Evolutionary conservation across 2,113 vertebrate genomes (phyloP).

Genomic region (Sisor rabdophorus): DNA sequence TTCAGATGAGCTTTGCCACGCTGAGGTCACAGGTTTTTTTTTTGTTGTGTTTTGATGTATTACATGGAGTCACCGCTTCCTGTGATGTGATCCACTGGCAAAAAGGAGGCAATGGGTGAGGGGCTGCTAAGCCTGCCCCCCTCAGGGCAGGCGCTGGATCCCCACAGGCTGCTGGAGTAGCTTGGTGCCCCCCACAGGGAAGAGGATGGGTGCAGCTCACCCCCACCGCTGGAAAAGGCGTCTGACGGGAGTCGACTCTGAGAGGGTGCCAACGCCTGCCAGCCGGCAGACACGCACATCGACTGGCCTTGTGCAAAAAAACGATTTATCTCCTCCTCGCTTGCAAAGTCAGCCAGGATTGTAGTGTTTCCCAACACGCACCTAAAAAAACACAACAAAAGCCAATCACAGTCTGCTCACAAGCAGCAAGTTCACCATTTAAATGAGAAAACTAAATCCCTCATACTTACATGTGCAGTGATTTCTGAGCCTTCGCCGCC

Average conservation of each 20-base stretch:
- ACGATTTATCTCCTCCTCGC: conserved; percentile 99
- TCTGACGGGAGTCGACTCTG: conserved; percentile 89
- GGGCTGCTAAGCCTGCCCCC: conserved; percentile 86
- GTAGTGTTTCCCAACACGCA: conserved; percentile 99
- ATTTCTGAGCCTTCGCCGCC: conserved; percentile 98
- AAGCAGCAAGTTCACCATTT: not conserved
- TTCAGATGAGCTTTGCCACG: conserved; percentile 62
- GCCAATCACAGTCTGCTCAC: not conserved
- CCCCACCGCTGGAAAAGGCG: conserved; percentile 87
- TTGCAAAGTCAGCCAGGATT: conserved; percentile 99
- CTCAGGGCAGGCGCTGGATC: conserved; percentile 81
- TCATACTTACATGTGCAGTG: conserved; percentile 95
- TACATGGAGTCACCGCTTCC: conserved; percentile 92
- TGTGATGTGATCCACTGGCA: conserved; percentile 94
- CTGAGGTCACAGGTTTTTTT: conserved; percentile 78
- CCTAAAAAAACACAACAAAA: conserved; percentile 67
- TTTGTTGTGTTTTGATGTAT: conserved; percentile 69
- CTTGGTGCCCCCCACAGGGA: conserved; percentile 93
- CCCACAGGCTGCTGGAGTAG: conserved; percentile 99
- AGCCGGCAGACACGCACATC: conserved; percentile 87
- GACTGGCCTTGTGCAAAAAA: conserved; percentile 99
- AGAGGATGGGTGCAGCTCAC: conserved; percentile 86
- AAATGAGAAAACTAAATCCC: not conserved
- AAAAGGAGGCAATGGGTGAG: conserved; percentile 92
- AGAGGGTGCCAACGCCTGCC: conserved; percentile 90